Evolutionary conservation across 1,140 invertebrate species (phyloP).

Genomic region (Plutomurus gul): DNA sequence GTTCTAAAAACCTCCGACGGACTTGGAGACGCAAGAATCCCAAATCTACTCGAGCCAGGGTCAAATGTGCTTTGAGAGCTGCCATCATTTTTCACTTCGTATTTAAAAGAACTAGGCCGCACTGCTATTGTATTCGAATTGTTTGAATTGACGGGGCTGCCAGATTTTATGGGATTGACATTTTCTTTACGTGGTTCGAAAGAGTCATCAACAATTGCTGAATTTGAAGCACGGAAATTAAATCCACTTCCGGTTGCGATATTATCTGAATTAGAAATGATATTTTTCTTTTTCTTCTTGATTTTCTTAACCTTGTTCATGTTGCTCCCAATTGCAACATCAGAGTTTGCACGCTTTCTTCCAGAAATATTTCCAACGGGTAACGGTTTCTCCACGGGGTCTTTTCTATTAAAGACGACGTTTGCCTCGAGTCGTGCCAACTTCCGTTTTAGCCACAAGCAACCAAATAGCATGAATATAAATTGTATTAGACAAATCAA

Average conservation of each 20-base stretch:
- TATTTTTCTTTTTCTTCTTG: slow-evolving; percentile 40
- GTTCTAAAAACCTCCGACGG: neutral
- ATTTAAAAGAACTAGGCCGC: neutral
- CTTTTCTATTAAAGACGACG: neutral
- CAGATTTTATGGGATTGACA: neutral
- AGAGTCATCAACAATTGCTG: neutral
- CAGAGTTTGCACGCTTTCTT: slow-evolving; percentile 43
- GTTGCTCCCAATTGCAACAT: slow-evolving; percentile 14
- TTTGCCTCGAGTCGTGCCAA: slow-evolving; percentile 4
- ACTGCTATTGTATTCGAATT: neutral
- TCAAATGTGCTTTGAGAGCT: neutral
- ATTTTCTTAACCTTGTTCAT: slow-evolving; percentile 23
- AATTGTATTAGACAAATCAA: slow-evolving; percentile 45
- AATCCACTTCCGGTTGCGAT: neutral
- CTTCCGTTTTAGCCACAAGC: slow-evolving; percentile 6
- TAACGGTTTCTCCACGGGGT: neutral
- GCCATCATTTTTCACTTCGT: neutral
- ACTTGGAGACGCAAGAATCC: neutral
- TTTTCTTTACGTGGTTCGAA: neutral
- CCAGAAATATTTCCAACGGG: neutral
- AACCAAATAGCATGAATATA: slow-evolving; percentile 2
- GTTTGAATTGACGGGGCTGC: neutral
- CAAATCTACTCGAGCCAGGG: neutral
- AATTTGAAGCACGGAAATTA: neutral
- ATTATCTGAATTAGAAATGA: neutral